Base-by-base conservation (phyloP, 2,113 vertebrate genomes). In the Bos javanicus region DNA sequence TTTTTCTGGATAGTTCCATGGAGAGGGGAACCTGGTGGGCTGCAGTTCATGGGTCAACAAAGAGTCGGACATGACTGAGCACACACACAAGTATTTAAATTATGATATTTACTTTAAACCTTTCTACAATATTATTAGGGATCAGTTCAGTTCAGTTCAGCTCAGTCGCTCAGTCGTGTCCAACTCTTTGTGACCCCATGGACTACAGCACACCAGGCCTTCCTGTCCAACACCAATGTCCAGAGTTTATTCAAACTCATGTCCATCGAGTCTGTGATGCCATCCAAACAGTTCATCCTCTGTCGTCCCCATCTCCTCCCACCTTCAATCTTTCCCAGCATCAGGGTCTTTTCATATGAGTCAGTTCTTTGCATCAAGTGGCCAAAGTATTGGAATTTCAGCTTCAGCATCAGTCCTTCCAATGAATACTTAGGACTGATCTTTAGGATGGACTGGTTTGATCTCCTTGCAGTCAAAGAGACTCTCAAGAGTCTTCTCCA, bases 311-410 rank as follows among this genome's bases (percentile, higher is more conserved):
- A 3, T 23, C 67, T 74, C n/a, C 36, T 71, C 19, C n/a, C 5
- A 11, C 67, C 36, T 39, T 39, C n/a, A 39, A 39, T 74, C n/a
- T 39, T 39, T 12, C n/a, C 67, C n/a, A 74, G 67, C n/a, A 39
- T 13, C 10, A 74, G n/a, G 2, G n/a, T 74, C 67, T 39, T 74
- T 74, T 39, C n/a, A 23, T 3, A 39, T 74, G n/a, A 74, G 19
- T 39, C n/a, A 39, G 2, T 23, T 74, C 19, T 74, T 74, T 0
- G 0, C n/a, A 74, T 74, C 10, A 74, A 12, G n/a, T 39, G 1
- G 67, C 67, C n/a, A 39, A 71, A 74, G n/a, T 39, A 39, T 23
- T 39, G 10, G 67, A 13, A 23, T 74, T 74, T 74, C 67, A 74
- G 19, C 5, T 74, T 39, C n/a, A 74, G 19, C 19, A 3, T 74